Evolutionary conservation across 2,797 vertebrate species (phyloP).

Genomic region (Hafferia zeledoni): DNA sequence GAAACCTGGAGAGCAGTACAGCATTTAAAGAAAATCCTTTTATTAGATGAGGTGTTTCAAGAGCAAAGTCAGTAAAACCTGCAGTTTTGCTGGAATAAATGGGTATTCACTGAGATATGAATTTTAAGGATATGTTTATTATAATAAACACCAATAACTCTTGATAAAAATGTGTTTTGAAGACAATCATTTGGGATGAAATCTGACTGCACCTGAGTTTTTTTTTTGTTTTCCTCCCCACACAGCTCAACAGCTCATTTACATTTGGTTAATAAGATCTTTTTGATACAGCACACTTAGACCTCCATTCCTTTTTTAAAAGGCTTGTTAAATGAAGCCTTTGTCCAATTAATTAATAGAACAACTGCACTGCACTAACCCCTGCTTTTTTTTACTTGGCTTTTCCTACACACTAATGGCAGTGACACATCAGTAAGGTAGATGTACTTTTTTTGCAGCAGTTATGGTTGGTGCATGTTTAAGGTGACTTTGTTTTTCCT

Average conservation of each 20-base stretch:
- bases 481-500: neutral
- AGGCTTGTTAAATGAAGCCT: neutral
- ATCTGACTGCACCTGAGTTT: neutral
- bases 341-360: neutral
- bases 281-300: neutral
- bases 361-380: neutral
- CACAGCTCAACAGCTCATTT: neutral
- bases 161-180: neutral
- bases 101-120: neutral
- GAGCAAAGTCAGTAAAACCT: neutral
- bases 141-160: neutral
- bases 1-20: neutral
- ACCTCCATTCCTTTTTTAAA: neutral
- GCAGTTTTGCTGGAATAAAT: neutral
- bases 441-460: neutral
- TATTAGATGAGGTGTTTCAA: neutral
- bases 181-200: neutral
- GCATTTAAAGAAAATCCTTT: neutral
- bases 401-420: neutral
- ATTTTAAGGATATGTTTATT: neutral
- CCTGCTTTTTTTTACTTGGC: neutral
- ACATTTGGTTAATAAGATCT: neutral
- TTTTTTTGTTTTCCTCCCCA: neutral
- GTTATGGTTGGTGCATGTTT: neutral
- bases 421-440: neutral